phyloP scores from a whole-genome alignment of 2,888 invertebrate genomes.

The Hypsopygia costalis region DNA sequence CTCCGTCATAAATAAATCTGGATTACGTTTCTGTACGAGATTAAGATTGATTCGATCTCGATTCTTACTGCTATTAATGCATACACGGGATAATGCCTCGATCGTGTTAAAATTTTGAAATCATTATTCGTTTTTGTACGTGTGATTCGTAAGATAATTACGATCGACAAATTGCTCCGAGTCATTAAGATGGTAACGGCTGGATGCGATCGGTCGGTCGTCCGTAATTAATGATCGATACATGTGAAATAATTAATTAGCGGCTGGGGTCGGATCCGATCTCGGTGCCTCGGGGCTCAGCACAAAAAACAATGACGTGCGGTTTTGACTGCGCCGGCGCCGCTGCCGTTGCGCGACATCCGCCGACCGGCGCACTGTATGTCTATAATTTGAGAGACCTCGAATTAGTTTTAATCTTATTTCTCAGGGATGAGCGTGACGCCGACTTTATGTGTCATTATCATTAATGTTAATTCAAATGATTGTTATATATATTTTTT shows the following conservation, averaged over 20 bases:
- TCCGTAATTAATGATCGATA: constrained; percentile 78
- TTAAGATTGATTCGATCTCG: constrained; percentile 79
- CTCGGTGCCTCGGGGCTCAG: constrained; percentile 59
- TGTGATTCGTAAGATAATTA: constrained; percentile 74
- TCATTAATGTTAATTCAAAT: constrained; percentile 75
- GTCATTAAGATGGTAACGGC: constrained; percentile 73
- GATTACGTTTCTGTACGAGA: constrained; percentile 79
- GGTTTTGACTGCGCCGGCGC: constrained; percentile 71
- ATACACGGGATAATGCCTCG: constrained; percentile 62
- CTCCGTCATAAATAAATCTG: constrained; percentile 79
- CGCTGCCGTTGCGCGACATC: constrained; percentile 67
- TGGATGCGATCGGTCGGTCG: constrained; percentile 54
- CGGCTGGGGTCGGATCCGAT: constrained; percentile 56
- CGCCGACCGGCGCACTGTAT: constrained; percentile 48
- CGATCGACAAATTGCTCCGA: constrained; percentile 73
- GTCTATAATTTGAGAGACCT: constrained; percentile 77
- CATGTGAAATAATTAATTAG: constrained; percentile 80
- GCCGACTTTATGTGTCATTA: constrained; percentile 72
- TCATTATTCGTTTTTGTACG: constrained; percentile 67
- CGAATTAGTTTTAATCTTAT: constrained; percentile 76
- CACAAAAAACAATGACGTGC: constrained; percentile 80
- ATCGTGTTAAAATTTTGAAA: constrained; percentile 72
- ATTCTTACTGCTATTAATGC: constrained; percentile 76
- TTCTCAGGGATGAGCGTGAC: constrained; percentile 73
- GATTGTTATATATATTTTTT: constrained; percentile 54